These are phyloP conservation scores for Thera britannica DNA, from an alignment of 2,888 invertebrate genomes.

Conservation along the genomic window DNA sequence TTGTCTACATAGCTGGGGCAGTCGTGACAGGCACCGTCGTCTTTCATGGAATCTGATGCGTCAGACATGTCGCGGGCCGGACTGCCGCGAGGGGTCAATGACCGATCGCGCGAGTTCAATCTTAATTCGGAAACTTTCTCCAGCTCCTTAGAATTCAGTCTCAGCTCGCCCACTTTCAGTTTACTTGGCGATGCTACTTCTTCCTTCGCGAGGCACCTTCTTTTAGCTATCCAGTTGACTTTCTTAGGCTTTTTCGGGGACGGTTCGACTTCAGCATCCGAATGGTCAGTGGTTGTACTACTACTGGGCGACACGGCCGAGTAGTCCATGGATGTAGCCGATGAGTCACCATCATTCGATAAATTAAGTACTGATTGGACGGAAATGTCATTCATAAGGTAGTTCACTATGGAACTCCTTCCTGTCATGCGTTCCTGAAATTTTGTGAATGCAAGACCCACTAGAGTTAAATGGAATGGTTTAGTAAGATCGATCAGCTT, in stretches of 20 bases:
- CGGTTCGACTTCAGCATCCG: conserved; percentile 89
- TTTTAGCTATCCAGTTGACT: conserved; percentile 80
- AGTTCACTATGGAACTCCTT: conserved; percentile 89
- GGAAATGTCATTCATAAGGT: conserved; percentile 90
- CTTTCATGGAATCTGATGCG: conserved; percentile 73
- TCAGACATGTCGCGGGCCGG: conserved; percentile 77
- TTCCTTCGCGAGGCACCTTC: conserved; percentile 76
- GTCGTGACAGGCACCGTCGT: conserved; percentile 71
- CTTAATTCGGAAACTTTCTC: conserved; percentile 82
- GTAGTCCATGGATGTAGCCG: conserved; percentile 77
- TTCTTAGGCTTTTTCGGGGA: conserved; percentile 89
- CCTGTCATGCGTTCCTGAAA: conserved; percentile 90
- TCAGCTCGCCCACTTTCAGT: conserved; percentile 87
- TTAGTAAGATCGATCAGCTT: conserved; percentile 89
- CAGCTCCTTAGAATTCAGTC: conserved; percentile 86
- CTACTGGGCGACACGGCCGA: conserved; percentile 78
- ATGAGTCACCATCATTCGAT: conserved; percentile 83
- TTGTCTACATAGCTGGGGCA: conserved; percentile 89
- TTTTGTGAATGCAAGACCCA: conserved; percentile 93
- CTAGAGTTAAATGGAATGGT: conserved; percentile 91
- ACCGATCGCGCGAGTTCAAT: conserved; percentile 75
- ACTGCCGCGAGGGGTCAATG: conserved; percentile 76
- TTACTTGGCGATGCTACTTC: conserved; percentile 88
- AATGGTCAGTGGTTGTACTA: conserved; percentile 85
- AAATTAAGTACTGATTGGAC: conserved; percentile 90